Conservation (phyloP, 1,140 invertebrate species). For the Drosophila kohkoa region DNA sequence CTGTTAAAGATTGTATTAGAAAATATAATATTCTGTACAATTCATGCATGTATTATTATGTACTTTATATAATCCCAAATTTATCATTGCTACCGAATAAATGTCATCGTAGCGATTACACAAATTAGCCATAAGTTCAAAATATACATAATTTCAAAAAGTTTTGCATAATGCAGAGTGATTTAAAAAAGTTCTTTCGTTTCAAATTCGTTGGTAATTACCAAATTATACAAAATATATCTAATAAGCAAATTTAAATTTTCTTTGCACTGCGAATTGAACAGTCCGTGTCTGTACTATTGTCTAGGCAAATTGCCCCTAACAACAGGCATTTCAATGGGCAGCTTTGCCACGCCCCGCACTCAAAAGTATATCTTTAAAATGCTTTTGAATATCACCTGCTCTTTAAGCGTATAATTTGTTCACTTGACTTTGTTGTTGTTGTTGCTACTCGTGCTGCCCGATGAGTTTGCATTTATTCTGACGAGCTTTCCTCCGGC, state of each 20-base stretch:
- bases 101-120: too few species aligned
- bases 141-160: too few species aligned
- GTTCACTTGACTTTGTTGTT: conserved; percentile 48
- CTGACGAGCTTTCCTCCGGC: conserved; percentile 7
- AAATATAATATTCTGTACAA: too few species aligned
- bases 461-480: conserved; percentile 58
- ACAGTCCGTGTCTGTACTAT: not conserved
- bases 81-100: too few species aligned
- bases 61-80: too few species aligned
- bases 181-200: too few species aligned
- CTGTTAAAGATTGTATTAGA: too few species aligned
- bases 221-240: too few species aligned
- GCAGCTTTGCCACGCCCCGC: not conserved
- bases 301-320: conserved; percentile 7
- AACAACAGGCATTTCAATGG: not conserved
- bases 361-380: not conserved
- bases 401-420: conserved; percentile 66
- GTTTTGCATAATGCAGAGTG: too few species aligned
- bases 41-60: too few species aligned
- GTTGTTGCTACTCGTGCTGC: conserved; percentile 9
- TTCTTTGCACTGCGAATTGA: not conserved
- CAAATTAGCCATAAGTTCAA: too few species aligned
- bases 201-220: too few species aligned
- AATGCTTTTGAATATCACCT: conserved; percentile 43
- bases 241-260: not conserved